Evolutionary conservation across 2,888 invertebrate species (phyloP), one percentile per base, ranked within the genome.

Genomic region (Tipula vernalis): DNA sequence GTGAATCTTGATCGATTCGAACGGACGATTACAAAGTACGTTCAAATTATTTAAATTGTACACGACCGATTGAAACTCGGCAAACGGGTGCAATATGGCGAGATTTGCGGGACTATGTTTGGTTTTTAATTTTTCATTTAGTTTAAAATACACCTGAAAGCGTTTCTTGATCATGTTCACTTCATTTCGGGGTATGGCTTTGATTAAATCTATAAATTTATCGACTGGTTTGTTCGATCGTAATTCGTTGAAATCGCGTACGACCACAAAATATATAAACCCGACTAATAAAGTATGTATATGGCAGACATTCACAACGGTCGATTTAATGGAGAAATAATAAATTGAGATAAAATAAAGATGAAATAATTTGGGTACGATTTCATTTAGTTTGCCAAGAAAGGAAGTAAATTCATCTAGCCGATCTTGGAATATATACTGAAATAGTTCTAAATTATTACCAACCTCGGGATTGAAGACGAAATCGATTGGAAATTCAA

Each of bases 21-120:
- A 94, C 0, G 95, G 95, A 87, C 91, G 92, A 87, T 93, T 92
- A 86, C 96, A 92, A 57, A 96, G 89, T 0, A 91, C 92, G 91
- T 96, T 96, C 10, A 97, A 88, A 0, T 90, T 89, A 57, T 89
- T 89, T 0, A 92, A 87, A 86, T 91, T 90, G 86, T 89, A 91
- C 13, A 90, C 89, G 2, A 92, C 90, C 6, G 91, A 89, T 87
- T 92, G 92, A 86, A 92, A 90, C 88, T 91, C 91, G 0, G 91
- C 89, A 87, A 91, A 91, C 0, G 89, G 89, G 87, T 92, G 92
- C 13, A 92, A 87, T 2, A 91, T 89, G 0, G 88, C 89, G 2
- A 90, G 89, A 0, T 90, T 90, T 57, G 89, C 91, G 2, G 89
- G 87, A 86, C 91, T 91, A 86, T 91, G 91, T 86, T 90, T 85